phyloP scores from a whole-genome alignment of 1,140 invertebrate genomes.

The Bombus superbus region DNA sequence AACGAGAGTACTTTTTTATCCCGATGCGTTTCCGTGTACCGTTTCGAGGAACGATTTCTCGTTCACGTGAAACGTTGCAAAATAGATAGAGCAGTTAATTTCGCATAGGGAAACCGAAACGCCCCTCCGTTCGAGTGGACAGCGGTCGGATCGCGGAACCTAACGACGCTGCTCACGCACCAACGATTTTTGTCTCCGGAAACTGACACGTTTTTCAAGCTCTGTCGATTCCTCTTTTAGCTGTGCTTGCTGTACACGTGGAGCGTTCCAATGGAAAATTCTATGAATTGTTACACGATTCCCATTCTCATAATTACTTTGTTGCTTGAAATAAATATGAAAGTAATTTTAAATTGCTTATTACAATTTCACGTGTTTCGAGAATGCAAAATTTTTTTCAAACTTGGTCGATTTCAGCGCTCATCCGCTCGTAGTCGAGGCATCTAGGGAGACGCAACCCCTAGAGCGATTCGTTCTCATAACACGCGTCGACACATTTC shows the following conservation, averaged over 20 bases:
- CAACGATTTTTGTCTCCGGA: not conserved
- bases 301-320: not conserved
- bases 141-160: not conserved
- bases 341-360: not conserved
- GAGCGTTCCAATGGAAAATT: not conserved
- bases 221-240: not conserved
- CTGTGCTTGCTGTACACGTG: not conserved
- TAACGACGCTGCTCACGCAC: constrained; percentile 4
- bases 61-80: not conserved
- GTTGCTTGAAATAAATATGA: fast-evolving
- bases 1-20: not conserved
- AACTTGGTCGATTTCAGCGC: constrained; percentile 15
- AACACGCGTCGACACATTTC: constrained; percentile 44
- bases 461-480: constrained; percentile 31
- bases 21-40: not conserved
- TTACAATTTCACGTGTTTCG: not conserved
- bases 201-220: constrained; percentile 14
- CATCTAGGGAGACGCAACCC: not conserved
- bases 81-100: not conserved
- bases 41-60: not conserved
- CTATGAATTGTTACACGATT: not conserved
- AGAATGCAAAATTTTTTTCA: not conserved
- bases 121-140: not conserved
- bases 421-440: not conserved
- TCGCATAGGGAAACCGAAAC: not conserved